Evolutionary conservation across 2,113 vertebrate genomes (phyloP), one percentile per base, ranked within the genome.

Genomic region (Verasper variegatus): DNA sequence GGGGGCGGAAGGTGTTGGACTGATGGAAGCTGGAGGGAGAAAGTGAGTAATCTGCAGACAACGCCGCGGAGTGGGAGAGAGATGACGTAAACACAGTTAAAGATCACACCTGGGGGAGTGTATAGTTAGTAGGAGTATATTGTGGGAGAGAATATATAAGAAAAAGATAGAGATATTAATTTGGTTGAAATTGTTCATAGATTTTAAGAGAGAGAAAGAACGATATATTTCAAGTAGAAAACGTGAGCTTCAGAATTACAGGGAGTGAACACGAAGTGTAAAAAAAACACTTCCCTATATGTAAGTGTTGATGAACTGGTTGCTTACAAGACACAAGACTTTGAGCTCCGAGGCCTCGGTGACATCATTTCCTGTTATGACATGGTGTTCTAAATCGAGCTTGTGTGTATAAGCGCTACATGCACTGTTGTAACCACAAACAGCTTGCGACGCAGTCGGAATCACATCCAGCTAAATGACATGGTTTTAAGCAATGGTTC

Each of bases 351-450:
- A 18, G 57, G 17, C 37, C 40, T 45, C 15, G 14, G 40, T 90
- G 87, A 89, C 80, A 89, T 92, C n/a, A 88, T 69, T 86, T 92
- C 90, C 91, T 91, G 89, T 86, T 86, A 85, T 90, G 90, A 91
- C 88, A 87, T 52, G 76, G 62, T 23, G 47, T 66, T 86, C 88
- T 90, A 81, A 83, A 85, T 88, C 9, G 17, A 70, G 86, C 81
- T 45, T 47, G 55, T 13, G 6, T 78, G 68, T 71, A 73, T 17
- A 84, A 82, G 49, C 42, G 42, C 70, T 82, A 61, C 45, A 52
- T 51, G 71, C 58, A 52, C 14, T 55, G 71, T 37, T 78, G 72
- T 61, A 54, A 84, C 87, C 87, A 81, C 75, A 81, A 69, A 85
- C 26, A 67, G 42, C 78, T 74, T 68, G 77, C 88, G 76, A 35